Evolutionary conservation across 1,140 invertebrate species (phyloP).

Genomic region (Globodera rostochiensis): DNA sequence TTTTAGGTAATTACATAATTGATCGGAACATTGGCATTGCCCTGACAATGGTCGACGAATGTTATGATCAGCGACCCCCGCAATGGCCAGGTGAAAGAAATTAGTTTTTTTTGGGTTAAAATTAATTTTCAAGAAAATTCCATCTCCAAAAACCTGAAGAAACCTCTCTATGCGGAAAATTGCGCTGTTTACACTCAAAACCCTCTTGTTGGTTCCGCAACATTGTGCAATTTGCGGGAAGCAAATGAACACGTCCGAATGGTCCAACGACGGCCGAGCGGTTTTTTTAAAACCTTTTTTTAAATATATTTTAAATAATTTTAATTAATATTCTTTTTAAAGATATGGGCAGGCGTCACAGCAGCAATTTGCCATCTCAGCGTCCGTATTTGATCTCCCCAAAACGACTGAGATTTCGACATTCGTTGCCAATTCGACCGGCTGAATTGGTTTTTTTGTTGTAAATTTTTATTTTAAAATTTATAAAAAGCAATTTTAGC

Average conservation of each 20-base stretch:
- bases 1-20: conserved; percentile 40
- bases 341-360: not conserved
- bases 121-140: conserved; percentile 1
- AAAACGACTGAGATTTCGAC: not conserved
- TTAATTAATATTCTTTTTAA: not conserved
- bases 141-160: not conserved
- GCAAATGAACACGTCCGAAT: conserved; percentile 18
- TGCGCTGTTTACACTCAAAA: conserved; percentile 30
- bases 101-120: not conserved
- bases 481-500: not conserved
- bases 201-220: conserved; percentile 40
- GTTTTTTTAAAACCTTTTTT: not conserved
- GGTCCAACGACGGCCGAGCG: conserved; percentile 15
- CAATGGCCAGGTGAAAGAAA: conserved; percentile 10
- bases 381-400: not conserved
- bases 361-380: not conserved
- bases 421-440: conserved; percentile 3
- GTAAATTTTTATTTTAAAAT: too few relatives aligned
- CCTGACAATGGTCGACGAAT: conserved; percentile 37
- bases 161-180: conserved; percentile 38
- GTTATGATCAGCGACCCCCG: conserved; percentile 24
- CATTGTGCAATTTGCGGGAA: conserved; percentile 6
- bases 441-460: not conserved
- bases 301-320: not conserved
- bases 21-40: conserved; percentile 38